A percentile compares a stretch with the other conserved stretches of the same genome.
Evolutionary conservation across 2,797 vertebrate species (phyloP).

Genomic region (Platyrinchus mystaceus): DNA sequence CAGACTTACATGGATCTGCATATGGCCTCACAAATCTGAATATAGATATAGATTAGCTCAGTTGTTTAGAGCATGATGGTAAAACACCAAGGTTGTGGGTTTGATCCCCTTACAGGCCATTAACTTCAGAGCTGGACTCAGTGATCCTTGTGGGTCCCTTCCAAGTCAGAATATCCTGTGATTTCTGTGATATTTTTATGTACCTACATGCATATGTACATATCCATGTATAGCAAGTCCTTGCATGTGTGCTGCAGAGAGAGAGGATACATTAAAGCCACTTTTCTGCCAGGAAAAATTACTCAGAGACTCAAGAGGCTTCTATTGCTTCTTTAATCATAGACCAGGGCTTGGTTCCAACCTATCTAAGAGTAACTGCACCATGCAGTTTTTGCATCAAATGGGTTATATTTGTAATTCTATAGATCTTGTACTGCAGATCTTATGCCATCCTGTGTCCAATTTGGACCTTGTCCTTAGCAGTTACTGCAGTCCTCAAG

Average conservation of each 20-base stretch:
- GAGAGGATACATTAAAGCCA: background rate
- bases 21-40: background rate
- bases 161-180: background rate
- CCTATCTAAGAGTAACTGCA: fast-evolving
- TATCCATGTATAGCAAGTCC: background rate
- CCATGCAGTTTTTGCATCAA: background rate
- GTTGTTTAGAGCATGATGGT: background rate
- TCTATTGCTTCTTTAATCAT: background rate
- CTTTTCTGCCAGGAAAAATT: background rate
- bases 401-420: fast-evolving
- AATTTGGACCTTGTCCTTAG: background rate
- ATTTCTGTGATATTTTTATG: background rate
- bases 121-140: no score
- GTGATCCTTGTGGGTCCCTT: background rate
- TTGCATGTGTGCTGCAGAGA: background rate
- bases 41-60: background rate
- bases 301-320: background rate
- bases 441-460: no score
- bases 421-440: background rate
- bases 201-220: fast-evolving
- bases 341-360: background rate
- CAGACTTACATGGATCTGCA: no score
- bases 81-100: background rate
- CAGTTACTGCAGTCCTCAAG: background rate
- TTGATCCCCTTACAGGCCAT: background rate